Conservation (phyloP, 2,888 invertebrate species). For the Teleogryllus oceanicus region DNA sequence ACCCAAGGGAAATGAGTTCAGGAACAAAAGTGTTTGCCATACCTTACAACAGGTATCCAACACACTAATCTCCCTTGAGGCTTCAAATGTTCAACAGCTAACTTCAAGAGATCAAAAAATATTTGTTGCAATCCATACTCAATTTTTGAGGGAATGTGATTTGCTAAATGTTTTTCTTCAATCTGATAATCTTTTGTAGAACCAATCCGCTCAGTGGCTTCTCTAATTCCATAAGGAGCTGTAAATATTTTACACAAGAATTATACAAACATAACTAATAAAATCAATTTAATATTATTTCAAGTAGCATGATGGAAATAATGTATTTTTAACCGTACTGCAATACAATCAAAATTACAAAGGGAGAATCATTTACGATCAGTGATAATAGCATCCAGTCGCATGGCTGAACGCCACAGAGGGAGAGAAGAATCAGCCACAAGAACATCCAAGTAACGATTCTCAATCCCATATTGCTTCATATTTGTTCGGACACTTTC, state of each 20-base stretch:
- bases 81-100: constrained; percentile 73
- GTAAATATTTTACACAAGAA: constrained; percentile 38
- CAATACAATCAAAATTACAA: too few species aligned
- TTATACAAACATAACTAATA: background rate
- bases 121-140: constrained; percentile 80
- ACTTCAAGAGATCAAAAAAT: constrained; percentile 77
- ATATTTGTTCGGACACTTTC: constrained; percentile 89
- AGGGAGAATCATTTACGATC: constrained; percentile 70
- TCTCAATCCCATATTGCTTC: constrained; percentile 75
- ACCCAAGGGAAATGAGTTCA: background rate
- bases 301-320: too few species aligned
- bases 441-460: constrained; percentile 78
- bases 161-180: constrained; percentile 60
- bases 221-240: constrained; percentile 98
- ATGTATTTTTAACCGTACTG: too few species aligned
- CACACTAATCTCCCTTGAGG: constrained; percentile 81
- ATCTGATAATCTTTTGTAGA: constrained; percentile 55
- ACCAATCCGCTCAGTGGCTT: constrained; percentile 84
- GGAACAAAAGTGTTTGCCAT: background rate
- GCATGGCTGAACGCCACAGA: constrained; percentile 66
- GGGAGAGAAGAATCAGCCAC: constrained; percentile 88
- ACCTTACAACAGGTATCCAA: constrained; percentile 92
- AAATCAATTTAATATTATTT: background rate
- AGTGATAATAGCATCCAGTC: constrained; percentile 89
- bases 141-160: constrained; percentile 80